These are phyloP conservation scores for Protosalanx chinensis DNA, from an alignment of 2,797 vertebrate genomes.

Conservation along the genomic window DNA sequence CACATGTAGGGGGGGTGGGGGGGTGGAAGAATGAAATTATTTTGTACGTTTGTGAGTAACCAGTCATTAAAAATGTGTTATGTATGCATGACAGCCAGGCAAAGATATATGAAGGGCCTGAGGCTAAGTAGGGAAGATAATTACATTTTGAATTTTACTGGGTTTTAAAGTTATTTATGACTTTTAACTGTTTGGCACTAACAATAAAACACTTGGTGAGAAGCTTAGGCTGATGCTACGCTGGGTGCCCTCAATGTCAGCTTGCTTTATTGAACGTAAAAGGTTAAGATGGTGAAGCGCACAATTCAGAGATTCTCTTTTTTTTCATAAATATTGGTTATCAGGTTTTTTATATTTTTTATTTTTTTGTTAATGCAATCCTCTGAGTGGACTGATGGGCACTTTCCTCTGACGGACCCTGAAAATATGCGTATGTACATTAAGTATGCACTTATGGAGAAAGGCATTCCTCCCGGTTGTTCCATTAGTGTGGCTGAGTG, in stretches of 20 bases:
- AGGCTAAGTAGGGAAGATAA: conserved; percentile 98
- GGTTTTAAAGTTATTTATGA: conserved; percentile 98
- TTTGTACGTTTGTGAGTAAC: conserved; percentile 91
- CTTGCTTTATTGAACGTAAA: conserved; percentile 41
- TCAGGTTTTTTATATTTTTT: conserved; percentile 1
- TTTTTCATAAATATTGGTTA: conserved; percentile 38
- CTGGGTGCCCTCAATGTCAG: conserved; percentile 32
- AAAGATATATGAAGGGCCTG: conserved; percentile 95
- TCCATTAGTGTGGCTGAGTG: conserved; percentile 40
- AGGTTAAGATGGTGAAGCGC: conserved; percentile 34
- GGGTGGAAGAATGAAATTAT: conserved; percentile 79
- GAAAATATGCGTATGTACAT: conserved; percentile 35
- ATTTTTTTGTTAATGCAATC: not conserved
- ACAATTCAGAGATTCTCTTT: conserved; percentile 18
- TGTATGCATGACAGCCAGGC: conserved; percentile 91
- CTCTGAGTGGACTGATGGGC: conserved; percentile 12
- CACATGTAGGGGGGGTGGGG: conserved; percentile 49
- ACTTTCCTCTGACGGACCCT: conserved; percentile 17
- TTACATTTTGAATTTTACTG: conserved; percentile 99
- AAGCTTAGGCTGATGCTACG: conserved; percentile 43
- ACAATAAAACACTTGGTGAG: conserved; percentile 87
- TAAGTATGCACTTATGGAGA: conserved; percentile 42
- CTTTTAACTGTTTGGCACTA: conserved; percentile 90
- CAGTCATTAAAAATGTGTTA: conserved; percentile 92
- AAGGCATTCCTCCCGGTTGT: conserved; percentile 25